These are phyloP conservation scores for Distichodus sexfasciatus DNA, from an alignment of 2,797 vertebrate genomes.

Conservation along the genomic window DNA sequence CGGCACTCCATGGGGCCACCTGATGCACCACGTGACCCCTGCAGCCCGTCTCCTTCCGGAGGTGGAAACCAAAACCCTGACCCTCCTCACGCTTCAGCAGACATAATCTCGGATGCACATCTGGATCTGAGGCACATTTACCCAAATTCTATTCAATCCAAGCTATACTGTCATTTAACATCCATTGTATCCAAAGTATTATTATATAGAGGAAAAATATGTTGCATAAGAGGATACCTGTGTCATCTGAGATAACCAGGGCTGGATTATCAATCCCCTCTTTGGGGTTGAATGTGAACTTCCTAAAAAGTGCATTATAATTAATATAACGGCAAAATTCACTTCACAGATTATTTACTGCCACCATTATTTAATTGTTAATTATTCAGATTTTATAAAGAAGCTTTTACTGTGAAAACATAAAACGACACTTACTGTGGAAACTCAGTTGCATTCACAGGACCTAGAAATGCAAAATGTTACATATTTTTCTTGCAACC, in stretches of 20 bases:
- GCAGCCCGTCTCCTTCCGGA: slow-evolving; percentile 61
- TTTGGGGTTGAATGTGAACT: slow-evolving; percentile 93
- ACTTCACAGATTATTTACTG: too few relatives aligned
- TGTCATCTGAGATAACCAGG: slow-evolving; percentile 75
- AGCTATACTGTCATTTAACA: too few relatives aligned
- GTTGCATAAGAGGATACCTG: slow-evolving; percentile 59
- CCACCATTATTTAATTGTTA: too few relatives aligned
- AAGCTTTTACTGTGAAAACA: neutral
- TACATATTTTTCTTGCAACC: neutral
- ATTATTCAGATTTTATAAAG: neutral
- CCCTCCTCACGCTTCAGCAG: slow-evolving; percentile 74
- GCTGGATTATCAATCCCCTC: slow-evolving; percentile 95
- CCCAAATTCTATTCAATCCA: neutral
- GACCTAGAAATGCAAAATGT: slow-evolving; percentile 59
- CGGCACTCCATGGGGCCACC: slow-evolving; percentile 78
- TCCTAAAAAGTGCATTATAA: slow-evolving; percentile 63
- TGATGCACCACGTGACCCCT: slow-evolving; percentile 70
- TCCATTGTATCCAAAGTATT: too few relatives aligned
- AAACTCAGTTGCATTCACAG: slow-evolving; percentile 63
- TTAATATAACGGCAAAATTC: too few relatives aligned
- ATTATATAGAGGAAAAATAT: neutral
- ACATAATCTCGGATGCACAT: slow-evolving; percentile 70
- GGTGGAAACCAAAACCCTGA: slow-evolving; percentile 81
- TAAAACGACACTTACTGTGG: slow-evolving; percentile 70
- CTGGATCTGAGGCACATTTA: slow-evolving; percentile 54